Conservation (phyloP, 2,797 vertebrate species). For the Odontamblyopus rebecca region DNA sequence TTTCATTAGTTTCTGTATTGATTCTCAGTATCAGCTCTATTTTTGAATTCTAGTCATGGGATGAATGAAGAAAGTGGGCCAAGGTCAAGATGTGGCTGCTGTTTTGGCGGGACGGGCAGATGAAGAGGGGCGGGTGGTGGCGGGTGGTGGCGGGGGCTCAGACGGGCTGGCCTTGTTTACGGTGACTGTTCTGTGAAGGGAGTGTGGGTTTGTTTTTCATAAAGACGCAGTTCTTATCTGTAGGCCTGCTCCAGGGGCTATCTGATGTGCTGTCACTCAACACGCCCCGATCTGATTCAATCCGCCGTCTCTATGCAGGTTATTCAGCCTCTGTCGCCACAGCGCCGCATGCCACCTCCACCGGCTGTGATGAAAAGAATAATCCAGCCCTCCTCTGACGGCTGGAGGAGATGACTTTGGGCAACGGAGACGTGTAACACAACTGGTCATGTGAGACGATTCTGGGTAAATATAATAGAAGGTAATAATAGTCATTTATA, state of each 20-base stretch:
- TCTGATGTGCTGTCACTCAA: slow-evolving; percentile 79
- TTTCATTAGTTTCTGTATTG: neutral
- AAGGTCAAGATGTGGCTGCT: slow-evolving; percentile 34
- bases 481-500: neutral
- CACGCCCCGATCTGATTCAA: slow-evolving; percentile 64
- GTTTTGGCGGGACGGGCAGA: slow-evolving; percentile 18
- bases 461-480: neutral
- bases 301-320: slow-evolving; percentile 59
- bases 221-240: slow-evolving; percentile 73
- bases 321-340: slow-evolving; percentile 60
- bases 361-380: slow-evolving; percentile 70
- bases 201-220: slow-evolving; percentile 72
- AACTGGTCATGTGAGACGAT: slow-evolving; percentile 4
- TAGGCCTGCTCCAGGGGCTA: slow-evolving; percentile 68
- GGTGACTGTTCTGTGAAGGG: slow-evolving; percentile 62
- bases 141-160: slow-evolving; percentile 11
- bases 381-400: slow-evolving; percentile 67
- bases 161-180: slow-evolving; percentile 64
- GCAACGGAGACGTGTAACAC: slow-evolving; percentile 31
- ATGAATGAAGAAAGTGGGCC: slow-evolving; percentile 25
- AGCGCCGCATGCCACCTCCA: slow-evolving; percentile 58
- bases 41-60: neutral
- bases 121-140: slow-evolving; percentile 25
- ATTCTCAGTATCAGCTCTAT: neutral
- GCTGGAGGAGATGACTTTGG: slow-evolving; percentile 66